phyloP scores from a whole-genome alignment of 1,140 invertebrate genomes.

The Triops cancriformis region DNA sequence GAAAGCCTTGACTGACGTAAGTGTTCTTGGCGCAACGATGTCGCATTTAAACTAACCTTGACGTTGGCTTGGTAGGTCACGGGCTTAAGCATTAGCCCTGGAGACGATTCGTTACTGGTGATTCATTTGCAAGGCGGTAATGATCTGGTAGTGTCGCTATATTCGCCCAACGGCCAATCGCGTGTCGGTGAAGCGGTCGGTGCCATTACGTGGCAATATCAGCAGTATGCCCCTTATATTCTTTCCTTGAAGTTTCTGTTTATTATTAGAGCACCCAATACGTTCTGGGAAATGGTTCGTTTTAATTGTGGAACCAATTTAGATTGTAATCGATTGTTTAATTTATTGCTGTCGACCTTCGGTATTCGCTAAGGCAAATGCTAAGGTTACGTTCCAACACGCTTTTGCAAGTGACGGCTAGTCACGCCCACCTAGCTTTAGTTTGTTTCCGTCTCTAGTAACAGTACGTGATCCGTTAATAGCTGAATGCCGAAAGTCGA shows the following conservation, averaged over 20 bases:
- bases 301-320: not conserved
- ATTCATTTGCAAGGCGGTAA: conserved; percentile 80
- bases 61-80: conserved; percentile 49
- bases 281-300: not conserved
- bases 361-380: no score
- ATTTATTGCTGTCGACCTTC: no score
- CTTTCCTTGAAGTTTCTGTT: not conserved
- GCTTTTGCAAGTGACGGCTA: no score
- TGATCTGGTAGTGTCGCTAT: conserved; percentile 79
- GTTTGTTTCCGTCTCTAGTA: no score
- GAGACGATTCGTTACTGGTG: conserved; percentile 77
- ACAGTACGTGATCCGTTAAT: no score
- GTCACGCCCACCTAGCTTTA: no score
- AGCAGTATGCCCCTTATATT: conserved; percentile 48
- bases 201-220: conserved; percentile 60
- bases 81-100: conserved; percentile 70
- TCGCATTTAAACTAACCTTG: conserved; percentile 11
- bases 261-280: not conserved
- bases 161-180: conserved; percentile 43
- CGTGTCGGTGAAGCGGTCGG: conserved; percentile 78
- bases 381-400: no score
- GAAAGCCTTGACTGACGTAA: conserved; percentile 66
- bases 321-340: not conserved
- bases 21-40: conserved; percentile 30
- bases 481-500: no score